These are phyloP conservation scores for Meloidogyne hapla DNA, from an alignment of 1,140 invertebrate species.

Conservation along the genomic window DNA sequence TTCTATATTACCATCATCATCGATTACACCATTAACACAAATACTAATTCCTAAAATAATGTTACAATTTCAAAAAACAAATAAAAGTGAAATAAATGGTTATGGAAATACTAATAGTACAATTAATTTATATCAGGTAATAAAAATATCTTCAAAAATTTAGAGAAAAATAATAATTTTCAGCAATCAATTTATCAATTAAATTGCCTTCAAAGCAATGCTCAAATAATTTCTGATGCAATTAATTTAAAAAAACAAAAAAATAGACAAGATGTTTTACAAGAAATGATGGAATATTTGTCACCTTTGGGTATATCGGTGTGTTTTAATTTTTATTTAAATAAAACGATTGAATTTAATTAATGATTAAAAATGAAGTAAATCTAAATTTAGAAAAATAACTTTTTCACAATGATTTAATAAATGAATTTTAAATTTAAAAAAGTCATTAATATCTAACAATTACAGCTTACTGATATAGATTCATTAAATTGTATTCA, in stretches of 20 bases:
- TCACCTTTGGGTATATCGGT: constrained; percentile 27
- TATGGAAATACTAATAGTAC: background rate
- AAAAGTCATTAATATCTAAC: no score
- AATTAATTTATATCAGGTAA: background rate
- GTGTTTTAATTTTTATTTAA: background rate
- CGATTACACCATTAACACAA: background rate
- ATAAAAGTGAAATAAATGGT: background rate
- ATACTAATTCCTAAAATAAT: constrained; percentile 5
- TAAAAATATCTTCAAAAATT: background rate
- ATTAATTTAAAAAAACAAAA: background rate
- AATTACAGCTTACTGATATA: constrained; percentile 62
- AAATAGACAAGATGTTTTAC: constrained; percentile 22
- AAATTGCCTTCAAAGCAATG: constrained; percentile 40
- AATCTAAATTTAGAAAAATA: no score
- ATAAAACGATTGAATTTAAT: no score
- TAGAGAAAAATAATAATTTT: background rate
- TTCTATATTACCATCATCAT: background rate
- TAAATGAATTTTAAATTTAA: no score
- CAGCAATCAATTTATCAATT: constrained; percentile 32
- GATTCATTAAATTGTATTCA: constrained; percentile 79
- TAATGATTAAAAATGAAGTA: no score
- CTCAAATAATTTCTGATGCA: constrained; percentile 22
- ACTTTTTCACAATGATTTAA: no score
- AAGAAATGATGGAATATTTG: constrained; percentile 27
- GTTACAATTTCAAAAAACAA: background rate